Evolutionary conservation across 35 echinoderm and acorn worm genomes (phyloP).

Genomic region (Heliocidaris tuberculata): DNA sequence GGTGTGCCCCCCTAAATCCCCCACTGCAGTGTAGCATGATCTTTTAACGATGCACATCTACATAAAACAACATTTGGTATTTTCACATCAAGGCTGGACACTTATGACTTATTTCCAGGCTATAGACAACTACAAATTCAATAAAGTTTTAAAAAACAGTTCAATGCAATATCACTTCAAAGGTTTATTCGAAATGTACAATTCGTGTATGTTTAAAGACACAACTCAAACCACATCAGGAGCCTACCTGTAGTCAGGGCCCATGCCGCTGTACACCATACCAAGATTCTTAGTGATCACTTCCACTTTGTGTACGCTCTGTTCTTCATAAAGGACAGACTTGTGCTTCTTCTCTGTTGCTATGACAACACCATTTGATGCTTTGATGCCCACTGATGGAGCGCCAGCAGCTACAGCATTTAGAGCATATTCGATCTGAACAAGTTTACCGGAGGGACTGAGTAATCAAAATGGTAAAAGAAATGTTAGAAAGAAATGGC

Average conservation of each 20-base stretch:
- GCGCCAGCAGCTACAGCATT: conserved; percentile 97
- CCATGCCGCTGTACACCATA: conserved; percentile 99
- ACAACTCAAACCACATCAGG: no score
- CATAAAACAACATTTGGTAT: neutral
- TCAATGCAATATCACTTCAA: no score
- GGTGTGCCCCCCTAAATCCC: no score
- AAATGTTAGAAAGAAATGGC: neutral
- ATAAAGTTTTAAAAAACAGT: no score
- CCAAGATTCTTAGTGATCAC: conserved; percentile 97
- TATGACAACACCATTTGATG: conserved; percentile 97
- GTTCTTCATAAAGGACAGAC: conserved; percentile 95
- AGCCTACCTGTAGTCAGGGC: conserved; percentile 92
- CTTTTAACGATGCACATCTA: neutral
- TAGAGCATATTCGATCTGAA: conserved; percentile 98
- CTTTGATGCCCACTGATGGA: conserved; percentile 93
- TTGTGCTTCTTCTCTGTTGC: conserved; percentile 99
- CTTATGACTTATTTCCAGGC: neutral
- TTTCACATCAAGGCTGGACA: neutral
- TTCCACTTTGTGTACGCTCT: conserved; percentile 96
- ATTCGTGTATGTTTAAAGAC: no score
- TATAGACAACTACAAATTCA: no score
- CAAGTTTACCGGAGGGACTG: conserved; percentile 97
- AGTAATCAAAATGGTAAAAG: neutral
- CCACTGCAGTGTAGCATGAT: no score
- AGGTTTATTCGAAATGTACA: no score